Percentiles rank a stretch among this genome's conserved stretches.
These are phyloP conservation scores for Xestoiulus laeticollis DNA, from an alignment of 2,888 invertebrate genomes.

Conservation along the genomic window DNA sequence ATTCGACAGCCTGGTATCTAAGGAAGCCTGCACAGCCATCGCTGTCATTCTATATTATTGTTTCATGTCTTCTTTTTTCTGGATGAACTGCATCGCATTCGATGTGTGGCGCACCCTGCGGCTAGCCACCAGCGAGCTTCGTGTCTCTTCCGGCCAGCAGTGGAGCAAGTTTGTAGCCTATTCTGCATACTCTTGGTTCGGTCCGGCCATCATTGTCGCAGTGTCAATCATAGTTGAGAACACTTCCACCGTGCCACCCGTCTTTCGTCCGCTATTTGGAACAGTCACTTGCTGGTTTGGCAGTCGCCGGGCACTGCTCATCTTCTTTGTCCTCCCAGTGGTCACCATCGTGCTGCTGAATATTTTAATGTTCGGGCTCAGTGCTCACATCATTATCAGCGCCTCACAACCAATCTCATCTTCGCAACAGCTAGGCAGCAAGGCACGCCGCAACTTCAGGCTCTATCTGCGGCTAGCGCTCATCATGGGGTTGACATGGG, in stretches of 20 bases:
- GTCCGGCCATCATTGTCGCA: slow-evolving; percentile 63
- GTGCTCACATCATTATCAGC: slow-evolving; percentile 64
- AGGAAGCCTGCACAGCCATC: slow-evolving; percentile 63
- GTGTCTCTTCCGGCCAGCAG: slow-evolving; percentile 64
- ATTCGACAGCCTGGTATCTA: slow-evolving; percentile 59
- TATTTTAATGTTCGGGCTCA: slow-evolving; percentile 64
- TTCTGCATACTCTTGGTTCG: slow-evolving; percentile 65
- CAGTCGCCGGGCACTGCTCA: slow-evolving; percentile 65
- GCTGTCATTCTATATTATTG: slow-evolving; percentile 67
- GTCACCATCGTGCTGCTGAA: slow-evolving; percentile 65
- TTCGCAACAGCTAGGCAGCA: slow-evolving; percentile 60
- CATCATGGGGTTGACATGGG: slow-evolving; percentile 68
- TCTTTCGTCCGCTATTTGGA: slow-evolving; percentile 66
- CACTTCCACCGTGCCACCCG: slow-evolving; percentile 56
- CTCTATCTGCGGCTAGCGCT: slow-evolving; percentile 66
- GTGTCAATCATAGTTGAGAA: slow-evolving; percentile 63
- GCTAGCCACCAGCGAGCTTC: slow-evolving; percentile 66
- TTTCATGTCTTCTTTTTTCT: slow-evolving; percentile 68
- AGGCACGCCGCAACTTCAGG: slow-evolving; percentile 62
- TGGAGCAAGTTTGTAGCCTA: slow-evolving; percentile 65
- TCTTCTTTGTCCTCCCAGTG: slow-evolving; percentile 68
- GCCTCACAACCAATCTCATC: slow-evolving; percentile 63
- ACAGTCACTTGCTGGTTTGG: slow-evolving; percentile 68
- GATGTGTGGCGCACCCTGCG: slow-evolving; percentile 67
- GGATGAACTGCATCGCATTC: slow-evolving; percentile 69